These are phyloP conservation scores for Manis pentadactyla DNA, from an alignment of 2,797 vertebrate genomes.

Conservation along the genomic window DNA sequence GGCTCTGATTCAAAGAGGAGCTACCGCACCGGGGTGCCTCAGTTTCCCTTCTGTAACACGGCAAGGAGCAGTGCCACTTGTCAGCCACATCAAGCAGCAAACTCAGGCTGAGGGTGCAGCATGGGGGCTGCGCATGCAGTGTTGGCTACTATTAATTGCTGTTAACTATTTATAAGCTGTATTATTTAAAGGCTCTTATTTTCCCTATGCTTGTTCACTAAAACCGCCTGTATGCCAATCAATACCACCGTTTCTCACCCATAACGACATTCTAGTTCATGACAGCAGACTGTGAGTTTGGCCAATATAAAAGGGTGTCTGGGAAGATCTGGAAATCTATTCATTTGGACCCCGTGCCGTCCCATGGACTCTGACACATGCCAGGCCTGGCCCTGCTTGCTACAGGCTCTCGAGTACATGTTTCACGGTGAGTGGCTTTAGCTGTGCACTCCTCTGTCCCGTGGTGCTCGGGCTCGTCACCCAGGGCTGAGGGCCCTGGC, in stretches of 20 bases:
- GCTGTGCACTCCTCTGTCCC: fast-evolving
- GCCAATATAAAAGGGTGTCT: fast-evolving
- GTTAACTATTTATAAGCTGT: not conserved
- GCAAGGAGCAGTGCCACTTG: too few relatives aligned
- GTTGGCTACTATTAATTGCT: too few relatives aligned
- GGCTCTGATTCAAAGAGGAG: too few relatives aligned
- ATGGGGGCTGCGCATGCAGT: too few relatives aligned
- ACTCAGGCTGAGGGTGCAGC: too few relatives aligned
- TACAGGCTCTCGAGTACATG: fast-evolving
- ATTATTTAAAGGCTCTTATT: not conserved
- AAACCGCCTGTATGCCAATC: not conserved
- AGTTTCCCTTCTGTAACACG: not conserved
- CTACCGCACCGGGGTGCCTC: not conserved
- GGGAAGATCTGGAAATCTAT: fast-evolving
- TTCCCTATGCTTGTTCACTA: not conserved
- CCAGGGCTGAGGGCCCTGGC: not conserved
- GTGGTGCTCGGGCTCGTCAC: fast-evolving
- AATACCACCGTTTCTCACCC: too few relatives aligned
- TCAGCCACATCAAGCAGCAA: too few relatives aligned
- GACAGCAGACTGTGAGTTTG: too few relatives aligned
- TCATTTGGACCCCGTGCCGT: fast-evolving
- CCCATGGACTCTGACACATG: fast-evolving
- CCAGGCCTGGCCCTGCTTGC: fast-evolving
- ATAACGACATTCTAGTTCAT: fast-evolving
- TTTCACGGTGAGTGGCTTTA: fast-evolving